Percentiles rank a stretch among this genome's conserved stretches.
Evolutionary conservation across 2,888 invertebrate genomes (phyloP).

Genomic region (Cephus spinipes): DNA sequence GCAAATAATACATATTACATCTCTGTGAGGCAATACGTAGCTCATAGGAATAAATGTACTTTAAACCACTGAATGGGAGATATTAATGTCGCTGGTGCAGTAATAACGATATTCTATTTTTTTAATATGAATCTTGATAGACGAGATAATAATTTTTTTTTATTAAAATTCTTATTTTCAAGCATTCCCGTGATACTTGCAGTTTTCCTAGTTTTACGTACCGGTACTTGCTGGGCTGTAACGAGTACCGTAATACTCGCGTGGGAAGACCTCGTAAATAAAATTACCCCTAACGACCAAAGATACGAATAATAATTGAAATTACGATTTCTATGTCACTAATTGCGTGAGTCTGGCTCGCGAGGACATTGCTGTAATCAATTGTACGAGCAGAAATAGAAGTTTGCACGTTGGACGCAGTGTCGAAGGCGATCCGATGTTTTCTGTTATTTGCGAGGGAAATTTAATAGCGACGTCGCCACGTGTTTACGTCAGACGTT

Average conservation of each 20-base stretch:
- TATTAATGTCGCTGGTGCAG: not conserved
- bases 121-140: not conserved
- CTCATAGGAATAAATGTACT: not conserved
- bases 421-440: not conserved
- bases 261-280: constrained; percentile 29
- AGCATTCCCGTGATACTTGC: not conserved
- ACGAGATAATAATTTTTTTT: not conserved
- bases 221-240: not conserved
- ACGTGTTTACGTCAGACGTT: not conserved
- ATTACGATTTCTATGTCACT: constrained; percentile 43
- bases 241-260: constrained; percentile 1
- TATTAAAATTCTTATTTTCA: not conserved
- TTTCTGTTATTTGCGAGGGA: not conserved
- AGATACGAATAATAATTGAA: constrained; percentile 13
- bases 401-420: not conserved
- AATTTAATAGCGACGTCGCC: not conserved
- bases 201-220: not conserved
- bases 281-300: constrained; percentile 22
- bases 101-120: not conserved
- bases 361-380: not conserved
- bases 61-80: not conserved
- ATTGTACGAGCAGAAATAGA: not conserved
- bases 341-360: constrained; percentile 18
- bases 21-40: not conserved
- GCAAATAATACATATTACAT: not conserved